These are phyloP conservation scores for Equus przewalskii DNA, from an alignment of 2,113 vertebrate genomes.

Conservation along the genomic window DNA sequence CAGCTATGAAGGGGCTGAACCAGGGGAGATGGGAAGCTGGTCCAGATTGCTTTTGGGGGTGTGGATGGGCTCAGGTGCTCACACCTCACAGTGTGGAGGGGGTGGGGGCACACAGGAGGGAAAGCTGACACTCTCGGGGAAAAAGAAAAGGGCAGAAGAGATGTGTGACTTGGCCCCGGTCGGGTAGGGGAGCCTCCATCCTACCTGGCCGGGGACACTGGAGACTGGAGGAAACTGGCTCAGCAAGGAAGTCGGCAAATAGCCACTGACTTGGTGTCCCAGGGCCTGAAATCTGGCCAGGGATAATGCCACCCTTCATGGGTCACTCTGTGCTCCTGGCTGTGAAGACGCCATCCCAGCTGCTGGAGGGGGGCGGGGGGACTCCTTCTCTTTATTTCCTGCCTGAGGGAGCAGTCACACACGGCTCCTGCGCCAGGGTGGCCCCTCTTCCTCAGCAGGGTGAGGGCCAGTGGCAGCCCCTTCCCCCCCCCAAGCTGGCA, in stretches of 20 bases:
- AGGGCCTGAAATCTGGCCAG: background rate
- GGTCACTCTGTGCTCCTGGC: background rate
- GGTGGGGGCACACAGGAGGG: background rate
- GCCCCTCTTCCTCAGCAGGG: too few species aligned
- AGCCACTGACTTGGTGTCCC: background rate
- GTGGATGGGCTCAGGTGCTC: background rate
- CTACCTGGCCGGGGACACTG: background rate
- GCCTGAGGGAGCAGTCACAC: background rate
- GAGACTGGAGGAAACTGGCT: background rate
- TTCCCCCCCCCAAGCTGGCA: background rate
- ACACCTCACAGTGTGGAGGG: too few species aligned
- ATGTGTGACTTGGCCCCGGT: rapidly evolving
- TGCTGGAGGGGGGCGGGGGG: background rate
- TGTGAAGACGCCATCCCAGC: background rate
- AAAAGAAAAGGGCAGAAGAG: background rate
- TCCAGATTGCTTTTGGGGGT: background rate
- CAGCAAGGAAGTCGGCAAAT: background rate
- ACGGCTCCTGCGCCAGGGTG: background rate
- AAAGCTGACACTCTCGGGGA: background rate
- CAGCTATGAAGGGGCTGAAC: background rate
- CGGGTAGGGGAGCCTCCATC: background rate
- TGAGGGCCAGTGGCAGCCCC: too few species aligned
- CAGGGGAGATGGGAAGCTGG: background rate
- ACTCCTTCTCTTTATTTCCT: background rate
- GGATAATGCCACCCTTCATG: background rate